Evolutionary conservation across 2,888 invertebrate species (phyloP).

Genomic region (Polyploca ridens): DNA sequence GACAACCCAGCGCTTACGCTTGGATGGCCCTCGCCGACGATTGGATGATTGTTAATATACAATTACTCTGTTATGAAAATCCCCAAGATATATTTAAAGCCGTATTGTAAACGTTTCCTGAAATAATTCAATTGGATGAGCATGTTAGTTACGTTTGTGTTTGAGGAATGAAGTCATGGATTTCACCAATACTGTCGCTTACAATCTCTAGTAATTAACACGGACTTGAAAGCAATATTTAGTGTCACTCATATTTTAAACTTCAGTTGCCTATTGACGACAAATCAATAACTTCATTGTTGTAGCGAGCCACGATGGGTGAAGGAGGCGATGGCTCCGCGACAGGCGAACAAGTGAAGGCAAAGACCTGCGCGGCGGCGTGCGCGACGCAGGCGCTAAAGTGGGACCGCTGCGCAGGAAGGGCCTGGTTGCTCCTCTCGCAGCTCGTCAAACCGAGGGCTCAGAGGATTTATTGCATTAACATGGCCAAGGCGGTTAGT

Average conservation of each 20-base stretch:
- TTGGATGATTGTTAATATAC: conserved; percentile 51
- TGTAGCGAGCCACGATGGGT: conserved; percentile 40
- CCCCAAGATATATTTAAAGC: too few relatives aligned
- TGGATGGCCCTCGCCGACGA: conserved; percentile 73
- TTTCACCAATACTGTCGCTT: too few relatives aligned
- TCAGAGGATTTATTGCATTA: conserved; percentile 56
- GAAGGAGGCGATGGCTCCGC: conserved; percentile 44
- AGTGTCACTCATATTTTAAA: too few relatives aligned
- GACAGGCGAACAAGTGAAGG: conserved; percentile 42
- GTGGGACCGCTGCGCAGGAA: conserved; percentile 61
- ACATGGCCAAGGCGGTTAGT: conserved; percentile 64
- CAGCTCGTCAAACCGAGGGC: conserved; percentile 55
- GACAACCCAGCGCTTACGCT: conserved; percentile 69
- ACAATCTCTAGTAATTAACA: too few relatives aligned
- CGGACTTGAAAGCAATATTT: too few relatives aligned
- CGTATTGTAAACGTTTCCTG: too few relatives aligned
- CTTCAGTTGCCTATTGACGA: too few relatives aligned
- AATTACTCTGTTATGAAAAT: neutral
- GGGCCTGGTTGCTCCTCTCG: conserved; percentile 67
- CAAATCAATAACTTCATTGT: neutral
- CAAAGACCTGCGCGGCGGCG: conserved; percentile 49
- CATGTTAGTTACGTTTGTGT: too few relatives aligned
- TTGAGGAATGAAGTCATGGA: too few relatives aligned
- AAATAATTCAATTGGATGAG: too few relatives aligned
- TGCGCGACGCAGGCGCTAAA: conserved; percentile 68